phyloP scores from a whole-genome alignment of 2,797 vertebrate species.

The Anguilla anguilla region DNA sequence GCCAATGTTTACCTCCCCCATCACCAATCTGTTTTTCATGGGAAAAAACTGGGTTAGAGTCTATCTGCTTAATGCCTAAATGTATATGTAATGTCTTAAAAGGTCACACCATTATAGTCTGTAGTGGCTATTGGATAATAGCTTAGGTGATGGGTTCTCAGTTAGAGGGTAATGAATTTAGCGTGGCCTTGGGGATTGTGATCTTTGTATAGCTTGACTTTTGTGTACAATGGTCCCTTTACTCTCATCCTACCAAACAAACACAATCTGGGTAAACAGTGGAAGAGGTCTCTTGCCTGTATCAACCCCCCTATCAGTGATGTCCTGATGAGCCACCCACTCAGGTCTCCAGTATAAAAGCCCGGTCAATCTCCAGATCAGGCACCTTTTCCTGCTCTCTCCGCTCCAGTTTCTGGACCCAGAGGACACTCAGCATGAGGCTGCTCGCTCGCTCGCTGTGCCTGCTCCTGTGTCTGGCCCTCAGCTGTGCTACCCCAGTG shows the following conservation, averaged over 20 bases:
- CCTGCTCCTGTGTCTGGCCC: constrained; percentile 53
- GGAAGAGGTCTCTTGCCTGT: background rate
- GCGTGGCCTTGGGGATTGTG: background rate
- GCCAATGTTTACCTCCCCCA: no score
- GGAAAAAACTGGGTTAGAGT: background rate
- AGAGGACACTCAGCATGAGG: constrained; percentile 62
- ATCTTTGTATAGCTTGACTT: background rate
- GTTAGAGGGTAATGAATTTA: background rate
- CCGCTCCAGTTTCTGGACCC: constrained; percentile 36
- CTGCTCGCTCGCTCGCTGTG: constrained; percentile 51
- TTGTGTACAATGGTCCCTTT: background rate
- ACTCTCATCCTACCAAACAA: background rate
- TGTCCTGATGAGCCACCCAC: constrained; percentile 32
- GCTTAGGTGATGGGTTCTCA: background rate
- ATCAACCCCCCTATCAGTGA: background rate
- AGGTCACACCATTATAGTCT: no score
- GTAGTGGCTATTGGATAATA: background rate
- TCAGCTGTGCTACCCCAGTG: constrained; percentile 53
- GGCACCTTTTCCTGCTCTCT: constrained; percentile 27
- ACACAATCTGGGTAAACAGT: background rate
- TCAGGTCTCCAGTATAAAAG: constrained; percentile 56
- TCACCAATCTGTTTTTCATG: background rate
- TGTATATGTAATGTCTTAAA: background rate
- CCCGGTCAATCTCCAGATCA: background rate
- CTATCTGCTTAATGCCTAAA: background rate